These are phyloP conservation scores for Dipodomys ordii DNA, from an alignment of 2,113 vertebrate species.

Conservation along the genomic window DNA sequence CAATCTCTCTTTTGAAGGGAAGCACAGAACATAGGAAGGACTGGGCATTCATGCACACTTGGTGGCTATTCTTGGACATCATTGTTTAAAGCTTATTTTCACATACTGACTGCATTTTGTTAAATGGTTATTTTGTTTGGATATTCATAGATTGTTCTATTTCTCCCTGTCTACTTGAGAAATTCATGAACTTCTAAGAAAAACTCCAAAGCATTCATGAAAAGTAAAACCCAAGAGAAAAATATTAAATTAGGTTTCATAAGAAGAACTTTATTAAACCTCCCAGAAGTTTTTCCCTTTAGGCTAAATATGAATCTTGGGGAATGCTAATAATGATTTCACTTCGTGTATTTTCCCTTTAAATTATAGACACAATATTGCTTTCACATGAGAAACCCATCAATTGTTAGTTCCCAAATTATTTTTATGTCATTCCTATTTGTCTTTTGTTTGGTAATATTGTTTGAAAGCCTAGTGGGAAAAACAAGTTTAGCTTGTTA, in stretches of 20 bases:
- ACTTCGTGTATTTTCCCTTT: neutral
- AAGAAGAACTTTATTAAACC: conserved; percentile 41
- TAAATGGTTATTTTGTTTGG: neutral
- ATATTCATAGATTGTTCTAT: neutral
- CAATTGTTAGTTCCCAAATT: conserved; percentile 14
- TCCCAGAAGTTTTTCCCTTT: conserved; percentile 46
- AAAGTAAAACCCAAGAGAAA: conserved; percentile 14
- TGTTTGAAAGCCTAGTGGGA: conserved; percentile 23
- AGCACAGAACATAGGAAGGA: neutral
- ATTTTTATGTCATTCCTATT: neutral
- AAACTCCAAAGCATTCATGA: conserved; percentile 11
- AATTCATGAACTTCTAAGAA: conserved; percentile 48
- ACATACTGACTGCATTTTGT: neutral
- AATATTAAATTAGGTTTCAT: conserved; percentile 22
- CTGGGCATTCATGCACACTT: neutral
- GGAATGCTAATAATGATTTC: conserved; percentile 13
- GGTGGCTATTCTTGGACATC: neutral
- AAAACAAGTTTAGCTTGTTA: neutral
- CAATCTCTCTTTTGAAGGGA: neutral
- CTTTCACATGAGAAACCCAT: conserved; percentile 9
- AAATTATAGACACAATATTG: conserved; percentile 18
- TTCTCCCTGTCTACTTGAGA: neutral
- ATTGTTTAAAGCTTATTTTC: neutral
- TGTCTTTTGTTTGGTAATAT: neutral
- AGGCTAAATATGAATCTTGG: conserved; percentile 4